Evolutionary conservation across 1,140 invertebrate genomes (phyloP).

Genomic region (Macrobrachium rosenbergii): DNA sequence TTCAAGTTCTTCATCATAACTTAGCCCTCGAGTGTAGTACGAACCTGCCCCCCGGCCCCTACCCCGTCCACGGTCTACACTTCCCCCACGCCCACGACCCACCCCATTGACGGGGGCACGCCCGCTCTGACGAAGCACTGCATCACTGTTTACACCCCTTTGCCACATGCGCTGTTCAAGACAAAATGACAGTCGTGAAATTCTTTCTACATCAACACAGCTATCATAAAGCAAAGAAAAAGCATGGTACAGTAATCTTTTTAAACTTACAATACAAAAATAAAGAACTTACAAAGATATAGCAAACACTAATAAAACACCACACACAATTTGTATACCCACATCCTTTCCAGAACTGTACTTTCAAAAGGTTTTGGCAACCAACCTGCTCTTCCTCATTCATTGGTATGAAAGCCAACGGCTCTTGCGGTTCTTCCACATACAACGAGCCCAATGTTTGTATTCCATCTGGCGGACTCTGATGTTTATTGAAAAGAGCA

Average conservation of each 20-base stretch:
- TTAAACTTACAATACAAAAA: too few species aligned
- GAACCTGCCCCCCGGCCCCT: slow-evolving; percentile 72
- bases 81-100: slow-evolving; percentile 75
- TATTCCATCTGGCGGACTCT: slow-evolving; percentile 78
- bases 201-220: too few species aligned
- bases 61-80: slow-evolving; percentile 75
- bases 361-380: too few species aligned
- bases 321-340: too few species aligned
- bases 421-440: slow-evolving; percentile 82
- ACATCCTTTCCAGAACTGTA: too few species aligned
- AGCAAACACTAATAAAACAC: too few species aligned
- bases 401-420: slow-evolving; percentile 81
- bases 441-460: slow-evolving; percentile 78
- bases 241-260: too few species aligned
- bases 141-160: slow-evolving; percentile 75
- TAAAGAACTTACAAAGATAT: too few species aligned
- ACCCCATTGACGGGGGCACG: slow-evolving; percentile 67
- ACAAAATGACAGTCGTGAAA: neutral
- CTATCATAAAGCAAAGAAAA: neutral
- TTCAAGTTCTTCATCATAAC: slow-evolving; percentile 73
- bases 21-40: slow-evolving; percentile 71
- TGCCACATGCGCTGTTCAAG: slow-evolving; percentile 74
- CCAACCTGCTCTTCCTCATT: slow-evolving; percentile 85
- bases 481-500: slow-evolving; percentile 80
- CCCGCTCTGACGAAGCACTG: slow-evolving; percentile 71